phyloP scores from a whole-genome alignment of 2,113 vertebrate species.

The Phylloscopus trochilus region DNA sequence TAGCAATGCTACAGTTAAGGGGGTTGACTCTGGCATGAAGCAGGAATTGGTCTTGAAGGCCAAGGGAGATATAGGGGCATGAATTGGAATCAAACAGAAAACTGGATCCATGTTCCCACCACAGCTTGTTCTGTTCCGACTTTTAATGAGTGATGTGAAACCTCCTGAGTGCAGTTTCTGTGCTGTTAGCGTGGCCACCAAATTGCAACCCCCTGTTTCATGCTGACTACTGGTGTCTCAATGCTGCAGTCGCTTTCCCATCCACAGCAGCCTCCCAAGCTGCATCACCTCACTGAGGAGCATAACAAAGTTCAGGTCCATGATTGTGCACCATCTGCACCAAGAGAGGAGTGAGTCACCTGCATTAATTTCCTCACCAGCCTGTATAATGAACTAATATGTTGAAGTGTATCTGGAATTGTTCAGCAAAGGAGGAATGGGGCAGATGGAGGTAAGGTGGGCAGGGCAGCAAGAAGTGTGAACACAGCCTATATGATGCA shows the following conservation, averaged over 20 bases:
- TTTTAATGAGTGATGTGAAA: not conserved
- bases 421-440: not conserved
- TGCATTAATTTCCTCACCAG: not conserved
- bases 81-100: not conserved
- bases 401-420: not conserved
- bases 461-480: not conserved
- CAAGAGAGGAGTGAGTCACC: slow-evolving; percentile 49
- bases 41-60: not conserved
- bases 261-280: slow-evolving; percentile 66
- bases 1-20: not conserved
- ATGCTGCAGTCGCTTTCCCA: not conserved
- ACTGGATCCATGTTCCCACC: not conserved
- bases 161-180: not conserved
- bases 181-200: not conserved
- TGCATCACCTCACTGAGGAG: slow-evolving; percentile 60
- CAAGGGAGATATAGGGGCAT: rapidly evolving
- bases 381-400: not conserved
- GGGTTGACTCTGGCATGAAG: not conserved
- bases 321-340: not conserved
- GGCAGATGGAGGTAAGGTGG: not conserved
- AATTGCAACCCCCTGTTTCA: not conserved
- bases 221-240: not conserved
- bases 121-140: not conserved
- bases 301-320: slow-evolving; percentile 66
- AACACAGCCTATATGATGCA: not conserved